These are phyloP conservation scores for Astropecten irregularis DNA, from an alignment of 53 echinoderm and acorn worm genomes.

Conservation along the genomic window DNA sequence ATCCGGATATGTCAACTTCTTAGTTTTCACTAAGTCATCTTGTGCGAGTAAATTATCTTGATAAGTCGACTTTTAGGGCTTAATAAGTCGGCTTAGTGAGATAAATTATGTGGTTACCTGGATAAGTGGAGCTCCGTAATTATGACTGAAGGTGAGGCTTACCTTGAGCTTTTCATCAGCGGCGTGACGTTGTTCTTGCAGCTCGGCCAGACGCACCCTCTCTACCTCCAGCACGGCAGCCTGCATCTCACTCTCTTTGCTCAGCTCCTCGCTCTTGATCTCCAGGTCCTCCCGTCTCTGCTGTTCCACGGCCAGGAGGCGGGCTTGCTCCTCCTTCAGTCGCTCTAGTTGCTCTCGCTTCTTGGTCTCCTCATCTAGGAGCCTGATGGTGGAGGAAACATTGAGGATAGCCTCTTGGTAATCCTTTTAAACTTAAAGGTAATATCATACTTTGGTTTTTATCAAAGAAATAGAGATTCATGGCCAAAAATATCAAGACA, in stretches of 20 bases:
- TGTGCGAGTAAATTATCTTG: too few relatives aligned
- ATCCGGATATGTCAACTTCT: too few relatives aligned
- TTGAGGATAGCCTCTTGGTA: background rate
- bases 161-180: conserved; percentile 86
- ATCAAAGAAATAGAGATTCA: too few relatives aligned
- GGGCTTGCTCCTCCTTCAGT: conserved; percentile 85
- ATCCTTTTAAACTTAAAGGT: too few relatives aligned
- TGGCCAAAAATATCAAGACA: too few relatives aligned
- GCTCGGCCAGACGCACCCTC: conserved; percentile 60
- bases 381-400: conserved; percentile 61
- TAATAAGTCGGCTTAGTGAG: too few relatives aligned
- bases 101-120: too few relatives aligned
- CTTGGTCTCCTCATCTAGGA: conserved; percentile 82
- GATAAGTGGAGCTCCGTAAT: too few relatives aligned
- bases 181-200: conserved; percentile 72
- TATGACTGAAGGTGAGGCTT: too few relatives aligned
- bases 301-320: conserved; percentile 69
- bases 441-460: too few relatives aligned
- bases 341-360: conserved; percentile 83
- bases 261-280: conserved; percentile 81
- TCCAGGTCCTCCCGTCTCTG: conserved; percentile 85
- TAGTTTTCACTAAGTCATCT: too few relatives aligned
- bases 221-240: conserved; percentile 69
- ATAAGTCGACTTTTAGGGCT: too few relatives aligned
- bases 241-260: conserved; percentile 72